A percentile compares a stretch with the other conserved stretches of the same genome.
Evolutionary conservation across 1,140 invertebrate genomes (phyloP).

Genomic region (Zaprionus inermis): DNA sequence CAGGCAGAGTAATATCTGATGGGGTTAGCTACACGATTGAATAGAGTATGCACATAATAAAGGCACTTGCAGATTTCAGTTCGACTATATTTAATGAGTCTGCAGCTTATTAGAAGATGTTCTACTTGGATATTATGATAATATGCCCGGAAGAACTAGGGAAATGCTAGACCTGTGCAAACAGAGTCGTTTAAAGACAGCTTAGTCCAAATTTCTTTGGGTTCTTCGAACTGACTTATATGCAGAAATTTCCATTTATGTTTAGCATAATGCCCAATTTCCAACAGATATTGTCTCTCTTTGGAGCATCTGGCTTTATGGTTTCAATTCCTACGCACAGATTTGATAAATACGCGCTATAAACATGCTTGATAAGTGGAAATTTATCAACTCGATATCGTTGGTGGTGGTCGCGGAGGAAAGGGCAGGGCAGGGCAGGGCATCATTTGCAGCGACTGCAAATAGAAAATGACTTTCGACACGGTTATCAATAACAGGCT

Average conservation of each 20-base stretch:
- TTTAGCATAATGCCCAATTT: not conserved
- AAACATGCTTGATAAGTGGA: slow-evolving; percentile 53
- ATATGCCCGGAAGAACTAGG: not conserved
- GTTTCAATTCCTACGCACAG: not conserved
- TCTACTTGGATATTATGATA: not conserved
- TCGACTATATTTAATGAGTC: not conserved
- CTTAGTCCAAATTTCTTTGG: too few species aligned
- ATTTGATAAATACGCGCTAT: slow-evolving; percentile 45
- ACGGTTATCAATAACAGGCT: slow-evolving; percentile 78
- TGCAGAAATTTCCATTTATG: not conserved
- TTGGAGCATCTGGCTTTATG: slow-evolving; percentile 8
- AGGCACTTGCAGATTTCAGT: not conserved
- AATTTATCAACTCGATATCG: slow-evolving; percentile 61
- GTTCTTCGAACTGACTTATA: too few species aligned
- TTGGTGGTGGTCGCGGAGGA: not conserved
- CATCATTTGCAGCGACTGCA: slow-evolving; percentile 37
- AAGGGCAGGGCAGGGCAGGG: not conserved
- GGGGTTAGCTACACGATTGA: not conserved
- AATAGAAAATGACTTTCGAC: slow-evolving; percentile 76
- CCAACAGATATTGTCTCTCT: not conserved
- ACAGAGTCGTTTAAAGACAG: too few species aligned
- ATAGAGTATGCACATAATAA: not conserved
- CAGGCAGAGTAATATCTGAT: not conserved
- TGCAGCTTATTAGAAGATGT: not conserved
- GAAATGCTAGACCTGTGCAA: too few species aligned